phyloP scores from a whole-genome alignment of 2,797 vertebrate species.

The Nothura maculosa region DNA sequence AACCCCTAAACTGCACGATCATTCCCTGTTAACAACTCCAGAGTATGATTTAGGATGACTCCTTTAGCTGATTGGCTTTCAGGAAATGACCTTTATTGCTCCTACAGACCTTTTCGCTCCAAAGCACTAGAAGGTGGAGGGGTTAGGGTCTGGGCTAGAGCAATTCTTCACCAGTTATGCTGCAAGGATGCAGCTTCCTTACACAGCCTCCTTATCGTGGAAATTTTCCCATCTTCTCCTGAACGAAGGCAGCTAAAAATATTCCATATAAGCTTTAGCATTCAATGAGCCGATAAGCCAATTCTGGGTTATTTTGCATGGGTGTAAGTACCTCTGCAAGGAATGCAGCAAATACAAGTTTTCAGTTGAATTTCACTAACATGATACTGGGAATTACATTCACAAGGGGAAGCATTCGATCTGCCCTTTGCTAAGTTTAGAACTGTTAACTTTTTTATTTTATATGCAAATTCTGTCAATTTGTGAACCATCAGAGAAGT shows the following conservation, averaged over 20 bases:
- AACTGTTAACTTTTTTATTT: background rate
- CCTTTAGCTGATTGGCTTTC: background rate
- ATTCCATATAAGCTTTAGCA: background rate
- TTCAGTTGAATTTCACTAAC: background rate
- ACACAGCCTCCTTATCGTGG: background rate
- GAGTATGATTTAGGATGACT: background rate
- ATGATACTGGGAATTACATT: background rate
- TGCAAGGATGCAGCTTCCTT: background rate
- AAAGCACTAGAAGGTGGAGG: background rate
- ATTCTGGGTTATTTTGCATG: background rate
- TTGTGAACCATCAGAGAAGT: background rate
- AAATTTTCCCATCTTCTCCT: background rate
- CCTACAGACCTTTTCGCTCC: background rate
- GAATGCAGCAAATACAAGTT: background rate
- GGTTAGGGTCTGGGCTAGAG: background rate
- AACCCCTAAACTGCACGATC: accelerated
- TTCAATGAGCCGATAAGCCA: background rate
- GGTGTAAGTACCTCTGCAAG: background rate
- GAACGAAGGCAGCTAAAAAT: background rate
- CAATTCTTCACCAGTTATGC: background rate
- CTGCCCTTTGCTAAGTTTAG: background rate
- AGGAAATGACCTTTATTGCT: background rate
- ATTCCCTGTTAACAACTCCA: background rate
- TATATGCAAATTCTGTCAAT: background rate
- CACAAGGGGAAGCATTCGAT: background rate